phyloP scores from a whole-genome alignment of 2,888 invertebrate genomes.

The Lithophane semibrunnea region DNA sequence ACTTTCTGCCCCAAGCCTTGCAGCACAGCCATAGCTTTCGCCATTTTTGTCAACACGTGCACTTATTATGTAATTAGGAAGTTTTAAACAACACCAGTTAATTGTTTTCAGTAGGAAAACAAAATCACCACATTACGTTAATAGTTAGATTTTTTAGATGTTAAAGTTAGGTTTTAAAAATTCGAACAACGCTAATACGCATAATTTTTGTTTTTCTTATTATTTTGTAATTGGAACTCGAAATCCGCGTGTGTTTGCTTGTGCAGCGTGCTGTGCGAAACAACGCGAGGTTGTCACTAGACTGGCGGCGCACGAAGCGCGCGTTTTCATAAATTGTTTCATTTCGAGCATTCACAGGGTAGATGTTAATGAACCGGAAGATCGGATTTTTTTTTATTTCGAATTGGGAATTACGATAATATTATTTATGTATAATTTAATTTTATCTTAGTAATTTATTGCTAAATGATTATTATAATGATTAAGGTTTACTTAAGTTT shows the following conservation, averaged over 20 bases:
- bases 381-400: background rate
- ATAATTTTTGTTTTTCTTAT: background rate
- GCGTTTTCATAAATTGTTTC: conserved; percentile 60
- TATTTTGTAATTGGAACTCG: conserved; percentile 36
- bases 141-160: background rate
- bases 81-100: conserved; percentile 26
- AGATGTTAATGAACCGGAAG: conserved; percentile 10
- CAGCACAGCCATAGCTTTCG: conserved; percentile 77
- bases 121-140: conserved; percentile 42
- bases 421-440: too few relatives aligned
- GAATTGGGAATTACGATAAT: background rate
- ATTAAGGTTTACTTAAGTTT: too few relatives aligned
- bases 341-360: conserved; percentile 37
- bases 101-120: conserved; percentile 29
- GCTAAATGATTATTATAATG: too few relatives aligned
- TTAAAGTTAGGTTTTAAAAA: conserved; percentile 1
- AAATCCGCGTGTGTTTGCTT: conserved; percentile 41
- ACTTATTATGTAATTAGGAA: conserved; percentile 33
- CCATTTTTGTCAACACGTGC: conserved; percentile 73
- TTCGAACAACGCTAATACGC: too few relatives aligned
- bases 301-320: conserved; percentile 66
- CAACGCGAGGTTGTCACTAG: conserved; percentile 69
- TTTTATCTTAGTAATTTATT: background rate
- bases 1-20: conserved; percentile 81
- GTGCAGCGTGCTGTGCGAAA: conserved; percentile 65